A percentile compares a stretch with the other conserved stretches of the same genome.
phyloP scores from a whole-genome alignment of 2,888 invertebrate species.

The Trichopoda pennipes region DNA sequence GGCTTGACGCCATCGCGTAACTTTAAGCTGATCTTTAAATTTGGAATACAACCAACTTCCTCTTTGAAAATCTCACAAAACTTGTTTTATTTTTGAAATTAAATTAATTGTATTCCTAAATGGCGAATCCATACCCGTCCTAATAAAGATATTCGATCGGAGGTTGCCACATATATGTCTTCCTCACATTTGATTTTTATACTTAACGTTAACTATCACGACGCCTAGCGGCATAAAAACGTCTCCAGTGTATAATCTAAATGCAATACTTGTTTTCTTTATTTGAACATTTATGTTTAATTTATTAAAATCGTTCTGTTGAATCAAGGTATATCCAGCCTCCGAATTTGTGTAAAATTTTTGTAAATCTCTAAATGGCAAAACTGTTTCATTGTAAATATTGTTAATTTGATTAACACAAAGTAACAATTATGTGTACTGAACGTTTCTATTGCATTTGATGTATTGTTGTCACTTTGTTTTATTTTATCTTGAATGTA shows the following conservation, averaged over 20 bases:
- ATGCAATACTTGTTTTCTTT: constrained; percentile 15
- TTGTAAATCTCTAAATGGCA: not conserved
- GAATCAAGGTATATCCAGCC: constrained; percentile 36
- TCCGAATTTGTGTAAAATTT: constrained; percentile 27
- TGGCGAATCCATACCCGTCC: constrained; percentile 7
- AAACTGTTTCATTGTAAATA: constrained; percentile 25
- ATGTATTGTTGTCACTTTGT: not conserved
- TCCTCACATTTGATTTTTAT: constrained; percentile 21
- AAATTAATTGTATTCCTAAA: no score
- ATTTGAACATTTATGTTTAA: constrained; percentile 24
- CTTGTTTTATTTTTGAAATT: no score
- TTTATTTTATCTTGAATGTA: not conserved
- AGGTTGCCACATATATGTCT: constrained; percentile 18
- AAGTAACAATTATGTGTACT: constrained; percentile 11
- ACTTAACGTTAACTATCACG: constrained; percentile 18
- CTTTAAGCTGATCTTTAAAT: constrained; percentile 27
- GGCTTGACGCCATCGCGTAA: constrained; percentile 34
- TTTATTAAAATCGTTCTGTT: constrained; percentile 41
- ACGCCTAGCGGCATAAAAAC: not conserved
- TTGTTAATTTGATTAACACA: constrained; percentile 48
- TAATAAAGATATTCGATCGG: not conserved
- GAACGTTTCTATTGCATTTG: constrained; percentile 28
- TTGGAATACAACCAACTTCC: not conserved
- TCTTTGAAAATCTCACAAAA: not conserved
- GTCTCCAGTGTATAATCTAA: constrained; percentile 36